A percentile compares a stretch with the other conserved stretches of the same genome.
phyloP scores from a whole-genome alignment of 2,888 invertebrate species.

The Pachydiplax longipennis region DNA sequence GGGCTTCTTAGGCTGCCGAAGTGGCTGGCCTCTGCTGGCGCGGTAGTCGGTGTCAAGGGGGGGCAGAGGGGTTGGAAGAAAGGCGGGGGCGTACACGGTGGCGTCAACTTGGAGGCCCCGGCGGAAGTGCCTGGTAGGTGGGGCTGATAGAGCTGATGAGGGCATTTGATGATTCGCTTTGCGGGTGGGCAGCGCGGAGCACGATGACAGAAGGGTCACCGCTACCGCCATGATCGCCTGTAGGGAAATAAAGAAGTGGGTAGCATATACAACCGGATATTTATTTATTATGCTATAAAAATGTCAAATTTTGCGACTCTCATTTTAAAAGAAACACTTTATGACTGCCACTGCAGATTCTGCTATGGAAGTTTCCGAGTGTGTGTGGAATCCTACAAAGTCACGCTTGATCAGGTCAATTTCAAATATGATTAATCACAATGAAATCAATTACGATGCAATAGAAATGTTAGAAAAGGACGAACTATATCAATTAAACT shows the following conservation, averaged over 20 bases:
- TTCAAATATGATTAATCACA: too few relatives aligned
- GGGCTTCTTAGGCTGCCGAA: slow-evolving; percentile 18
- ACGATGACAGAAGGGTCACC: background rate
- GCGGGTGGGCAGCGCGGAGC: background rate
- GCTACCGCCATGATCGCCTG: background rate
- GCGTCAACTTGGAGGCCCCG: background rate
- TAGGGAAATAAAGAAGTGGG: background rate
- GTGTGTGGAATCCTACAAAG: too few relatives aligned
- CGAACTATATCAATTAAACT: too few relatives aligned
- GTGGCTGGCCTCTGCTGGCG: background rate
- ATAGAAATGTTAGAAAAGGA: too few relatives aligned
- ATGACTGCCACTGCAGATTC: too few relatives aligned
- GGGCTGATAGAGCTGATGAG: background rate
- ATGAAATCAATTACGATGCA: too few relatives aligned
- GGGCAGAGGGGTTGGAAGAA: background rate
- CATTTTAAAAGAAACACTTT: too few relatives aligned
- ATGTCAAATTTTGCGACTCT: too few relatives aligned
- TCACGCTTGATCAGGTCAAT: too few relatives aligned
- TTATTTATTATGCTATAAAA: too few relatives aligned
- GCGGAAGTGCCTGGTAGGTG: background rate
- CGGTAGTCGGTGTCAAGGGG: background rate
- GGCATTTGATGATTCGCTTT: background rate
- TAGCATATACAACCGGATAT: background rate
- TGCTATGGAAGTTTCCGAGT: too few relatives aligned
- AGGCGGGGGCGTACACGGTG: background rate